Base-by-base conservation (phyloP, 2,113 vertebrate species). In the Carettochelys insculpta region DNA sequence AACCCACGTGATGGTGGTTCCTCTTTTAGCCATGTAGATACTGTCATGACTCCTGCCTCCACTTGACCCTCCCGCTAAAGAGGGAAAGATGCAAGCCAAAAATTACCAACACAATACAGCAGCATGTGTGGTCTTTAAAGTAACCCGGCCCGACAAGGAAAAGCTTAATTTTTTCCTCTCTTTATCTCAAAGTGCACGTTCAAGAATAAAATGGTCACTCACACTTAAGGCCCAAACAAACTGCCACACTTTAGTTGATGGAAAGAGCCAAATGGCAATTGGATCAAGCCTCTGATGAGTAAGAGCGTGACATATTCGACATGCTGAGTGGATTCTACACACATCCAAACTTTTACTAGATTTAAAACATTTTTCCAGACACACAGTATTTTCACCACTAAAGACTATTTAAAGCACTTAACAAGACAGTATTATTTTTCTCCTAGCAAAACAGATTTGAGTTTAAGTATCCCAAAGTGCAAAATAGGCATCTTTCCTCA, bases 41-140 rank as follows among this genome's bases (percentile, higher is more conserved):
- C 97, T 83, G 98, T 99, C 96, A 98, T 98, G 88, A 99, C 95
- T 38, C 99, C 99, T 43, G 98, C 98, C 98, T 99, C 99, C 83
- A 99, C 98, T 88, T 54, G 97, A n/a, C 99, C 99, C 97, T 99
- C 99, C 83, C 99, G 98, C 99, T 99, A 90, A 95, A 83, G 91
- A 3, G 85, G 85, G 87, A 38, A 38, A 29, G 77, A 50, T 19
- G 13, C 14, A 75, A 45, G 58, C 47, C 82, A 43, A 80, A 82
- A 89, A 86, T 12, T 52, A 77, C 14, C 77, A 89, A 75, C 43
- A 25, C 78, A 81, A 77, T 47, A 61, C 10, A 1, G 50, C 71
- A 77, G 43, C 83, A 19, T 34, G 22, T 24, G 34, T 53, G 73
- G 12, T 79, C 47, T 45, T 82, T 34, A 77, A 56, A 22, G 54